Percentiles rank a stretch among this genome's conserved stretches.
Evolutionary conservation across 2,113 vertebrate species (phyloP).

Genomic region (Turnix velox): DNA sequence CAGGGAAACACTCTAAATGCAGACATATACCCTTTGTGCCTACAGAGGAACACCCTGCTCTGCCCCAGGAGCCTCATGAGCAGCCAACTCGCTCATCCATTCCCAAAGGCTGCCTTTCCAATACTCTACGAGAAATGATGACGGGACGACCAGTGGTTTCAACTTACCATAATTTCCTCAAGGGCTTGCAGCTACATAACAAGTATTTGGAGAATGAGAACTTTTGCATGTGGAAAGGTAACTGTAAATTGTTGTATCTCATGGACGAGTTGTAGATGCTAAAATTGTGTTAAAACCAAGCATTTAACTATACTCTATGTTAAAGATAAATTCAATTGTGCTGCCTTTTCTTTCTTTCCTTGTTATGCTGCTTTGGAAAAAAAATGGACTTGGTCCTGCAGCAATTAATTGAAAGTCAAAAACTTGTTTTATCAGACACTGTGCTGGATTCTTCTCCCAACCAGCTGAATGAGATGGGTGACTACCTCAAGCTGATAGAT

Average conservation of each 20-base stretch:
- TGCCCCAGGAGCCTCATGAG: slow-evolving; percentile 3
- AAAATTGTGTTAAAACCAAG: neutral
- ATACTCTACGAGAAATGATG: slow-evolving; percentile 42
- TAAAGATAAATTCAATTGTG: neutral
- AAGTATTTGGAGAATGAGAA: slow-evolving; percentile 41
- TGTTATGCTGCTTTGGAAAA: neutral
- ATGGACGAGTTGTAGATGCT: neutral
- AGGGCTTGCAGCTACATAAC: slow-evolving; percentile 55
- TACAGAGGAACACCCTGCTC: neutral
- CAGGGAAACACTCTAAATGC: neutral
- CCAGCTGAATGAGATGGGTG: slow-evolving; percentile 57
- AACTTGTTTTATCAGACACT: slow-evolving; percentile 70
- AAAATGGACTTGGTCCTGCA: neutral
- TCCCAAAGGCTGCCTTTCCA: slow-evolving; percentile 23
- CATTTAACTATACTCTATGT: neutral
- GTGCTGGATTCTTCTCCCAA: slow-evolving; percentile 71
- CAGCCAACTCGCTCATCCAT: slow-evolving; percentile 37
- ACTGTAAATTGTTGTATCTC: neutral
- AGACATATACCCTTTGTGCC: neutral
- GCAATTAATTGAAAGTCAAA: neutral
- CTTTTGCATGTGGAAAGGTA: slow-evolving; percentile 67
- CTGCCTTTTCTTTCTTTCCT: neutral
- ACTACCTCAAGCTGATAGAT: slow-evolving; percentile 72
- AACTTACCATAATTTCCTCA: slow-evolving; percentile 55
- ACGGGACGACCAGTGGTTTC: slow-evolving; percentile 39